Evolutionary conservation across 2,888 invertebrate species (phyloP), one percentile per base, ranked within the genome.

Genomic region (Hermaeophaga mercurialis): DNA sequence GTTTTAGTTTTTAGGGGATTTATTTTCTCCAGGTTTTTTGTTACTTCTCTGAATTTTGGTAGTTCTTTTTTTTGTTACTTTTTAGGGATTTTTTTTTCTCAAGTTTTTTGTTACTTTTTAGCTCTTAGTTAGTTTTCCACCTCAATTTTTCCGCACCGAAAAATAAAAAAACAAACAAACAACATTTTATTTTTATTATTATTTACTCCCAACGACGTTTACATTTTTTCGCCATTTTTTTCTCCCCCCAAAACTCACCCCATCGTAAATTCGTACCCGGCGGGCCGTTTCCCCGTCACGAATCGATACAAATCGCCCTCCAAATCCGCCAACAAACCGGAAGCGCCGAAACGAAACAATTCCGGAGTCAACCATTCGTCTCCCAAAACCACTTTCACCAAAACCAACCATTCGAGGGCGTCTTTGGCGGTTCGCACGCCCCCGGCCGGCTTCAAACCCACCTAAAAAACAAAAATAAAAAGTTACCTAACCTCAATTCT

Each of bases 381-480:
- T 1, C 97, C 98, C 11, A 99, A 81, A 62, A 94, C 87, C 66
- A 87, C 86, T 72, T 91, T 86, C 6, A 97, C 85, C 56, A 99
- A 78, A 3, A 88, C 82, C 67, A 96, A 80, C 95, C 96, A 99
- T 57, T 86, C 81, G 22, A 96, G 81, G 0, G 94, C 91, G 74
- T 98, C 96, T 41, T 84, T 82, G 0, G 88, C 84, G 0, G 91
- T 91, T 62, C 90, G 84, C 39, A 99, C 92, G 6, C 99, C 99
- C 11, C 99, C 99, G 14, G 99, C 99, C 14, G 99, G 96, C 79
- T 99, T 99, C 55, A 99, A 84, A 1, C 99, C 99, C 61, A 98
- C 89, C 92, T 93, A 71, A 22, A 5, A 22, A 22, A 5, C 3
- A 9, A 7, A 11, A 34, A 11, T 34, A 34, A 11, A 11, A 34